A percentile compares a stretch with the other conserved stretches of the same genome.
These are phyloP conservation scores for Tenualosa thibaudeaui DNA, from an alignment of 2,797 vertebrate genomes.

Conservation along the genomic window DNA sequence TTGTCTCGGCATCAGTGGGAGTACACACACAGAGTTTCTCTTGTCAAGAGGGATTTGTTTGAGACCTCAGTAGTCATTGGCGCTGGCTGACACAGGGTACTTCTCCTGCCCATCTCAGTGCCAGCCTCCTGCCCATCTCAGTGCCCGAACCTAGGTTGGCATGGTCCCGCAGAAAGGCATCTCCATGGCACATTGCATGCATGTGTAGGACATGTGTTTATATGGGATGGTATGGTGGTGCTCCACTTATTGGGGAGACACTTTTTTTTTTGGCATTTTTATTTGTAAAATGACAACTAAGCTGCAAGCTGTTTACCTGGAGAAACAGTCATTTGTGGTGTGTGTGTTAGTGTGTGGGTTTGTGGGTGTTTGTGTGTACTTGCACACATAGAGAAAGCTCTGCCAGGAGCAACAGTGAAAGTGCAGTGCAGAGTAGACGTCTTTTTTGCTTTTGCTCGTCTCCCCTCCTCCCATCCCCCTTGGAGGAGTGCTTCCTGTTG, in stretches of 20 bases:
- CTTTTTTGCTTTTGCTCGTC: conserved; percentile 18
- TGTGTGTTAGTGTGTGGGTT: conserved; percentile 28
- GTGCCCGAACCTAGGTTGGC: neutral
- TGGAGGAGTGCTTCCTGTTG: conserved; percentile 40
- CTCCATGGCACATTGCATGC: neutral
- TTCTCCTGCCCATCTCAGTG: neutral
- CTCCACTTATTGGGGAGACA: neutral
- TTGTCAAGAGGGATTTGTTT: conserved; percentile 5
- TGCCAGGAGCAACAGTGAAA: neutral
- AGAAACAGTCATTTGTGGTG: neutral
- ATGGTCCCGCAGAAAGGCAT: neutral
- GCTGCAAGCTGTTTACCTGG: neutral
- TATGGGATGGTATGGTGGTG: neutral
- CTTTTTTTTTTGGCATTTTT: neutral
- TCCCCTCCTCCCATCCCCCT: conserved; percentile 28
- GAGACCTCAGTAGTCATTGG: neutral
- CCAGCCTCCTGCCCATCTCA: neutral
- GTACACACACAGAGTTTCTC: neutral
- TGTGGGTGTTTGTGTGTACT: neutral
- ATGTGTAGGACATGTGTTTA: neutral
- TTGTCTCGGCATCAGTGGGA: neutral
- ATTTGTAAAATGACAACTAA: neutral
- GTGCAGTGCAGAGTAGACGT: neutral
- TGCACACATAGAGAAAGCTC: neutral
- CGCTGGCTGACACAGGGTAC: neutral